Percentiles rank a stretch among this genome's conserved stretches.
These are phyloP conservation scores for Pseudorhiza aurosa DNA, from an alignment of 30 jellyfish, hydroid and myxozoan species.

Conservation along the genomic window DNA sequence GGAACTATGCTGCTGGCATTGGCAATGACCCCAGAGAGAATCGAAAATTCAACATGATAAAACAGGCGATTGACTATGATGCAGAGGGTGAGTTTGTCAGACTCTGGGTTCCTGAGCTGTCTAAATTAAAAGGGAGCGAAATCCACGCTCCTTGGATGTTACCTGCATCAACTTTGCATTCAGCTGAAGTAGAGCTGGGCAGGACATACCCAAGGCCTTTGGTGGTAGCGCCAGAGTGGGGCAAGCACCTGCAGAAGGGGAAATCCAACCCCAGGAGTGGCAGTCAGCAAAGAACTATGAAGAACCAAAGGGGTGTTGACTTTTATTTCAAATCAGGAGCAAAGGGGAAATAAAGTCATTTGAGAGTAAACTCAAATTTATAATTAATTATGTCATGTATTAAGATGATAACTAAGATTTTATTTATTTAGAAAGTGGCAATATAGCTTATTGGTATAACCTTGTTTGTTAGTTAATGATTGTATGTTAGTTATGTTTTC, in stretches of 20 bases:
- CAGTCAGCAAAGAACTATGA: conserved; percentile 10
- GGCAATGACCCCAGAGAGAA: conserved; percentile 84
- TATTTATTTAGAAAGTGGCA: too few relatives aligned
- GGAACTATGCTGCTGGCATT: conserved; percentile 84
- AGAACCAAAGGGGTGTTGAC: conserved; percentile 58
- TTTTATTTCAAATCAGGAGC: conserved; percentile 62
- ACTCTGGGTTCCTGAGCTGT: conserved; percentile 72
- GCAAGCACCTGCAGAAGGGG: conserved; percentile 21
- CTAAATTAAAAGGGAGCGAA: conserved; percentile 5
- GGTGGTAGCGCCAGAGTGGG: conserved; percentile 78
- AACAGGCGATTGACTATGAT: conserved; percentile 74
- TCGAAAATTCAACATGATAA: conserved; percentile 74
- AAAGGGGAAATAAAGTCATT: background rate
- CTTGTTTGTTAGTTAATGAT: too few relatives aligned
- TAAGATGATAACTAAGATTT: too few relatives aligned
- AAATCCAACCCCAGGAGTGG: background rate
- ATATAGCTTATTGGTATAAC: too few relatives aligned
- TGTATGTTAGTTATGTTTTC: too few relatives aligned
- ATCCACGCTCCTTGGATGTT: conserved; percentile 73
- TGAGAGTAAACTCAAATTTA: too few relatives aligned
- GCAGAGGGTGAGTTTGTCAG: conserved; percentile 68
- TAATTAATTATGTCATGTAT: too few relatives aligned
- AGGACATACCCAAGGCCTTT: conserved; percentile 63
- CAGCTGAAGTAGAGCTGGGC: conserved; percentile 30
- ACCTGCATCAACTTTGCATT: conserved; percentile 14